Evolutionary conservation across 2,888 invertebrate species (phyloP).

Genomic region (Sesamia inferens): DNA sequence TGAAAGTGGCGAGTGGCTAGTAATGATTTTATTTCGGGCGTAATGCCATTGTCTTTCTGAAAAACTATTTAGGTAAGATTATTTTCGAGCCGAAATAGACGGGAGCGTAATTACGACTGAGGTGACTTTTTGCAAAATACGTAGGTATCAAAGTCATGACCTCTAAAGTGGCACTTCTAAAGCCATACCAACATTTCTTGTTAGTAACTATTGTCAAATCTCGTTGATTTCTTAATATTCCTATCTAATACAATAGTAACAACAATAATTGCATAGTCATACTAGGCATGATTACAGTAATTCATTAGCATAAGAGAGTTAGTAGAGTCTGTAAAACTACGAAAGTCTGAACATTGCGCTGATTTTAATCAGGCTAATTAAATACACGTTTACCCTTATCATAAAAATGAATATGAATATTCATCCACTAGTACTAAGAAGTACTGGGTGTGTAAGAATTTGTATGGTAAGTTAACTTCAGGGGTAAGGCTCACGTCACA

Average conservation of each 20-base stretch:
- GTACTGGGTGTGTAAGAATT: neutral
- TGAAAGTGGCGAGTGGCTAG: slow-evolving; percentile 11
- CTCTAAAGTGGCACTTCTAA: slow-evolving; percentile 11
- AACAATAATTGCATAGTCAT: neutral
- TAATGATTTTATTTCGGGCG: slow-evolving; percentile 20
- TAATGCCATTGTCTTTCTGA: slow-evolving; percentile 13
- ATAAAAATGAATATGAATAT: neutral
- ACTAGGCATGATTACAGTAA: neutral
- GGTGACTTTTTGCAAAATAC: slow-evolving; percentile 31
- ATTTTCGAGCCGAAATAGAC: slow-evolving; percentile 22
- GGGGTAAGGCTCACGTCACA: slow-evolving; percentile 54
- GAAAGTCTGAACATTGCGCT: neutral
- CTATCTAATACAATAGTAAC: neutral
- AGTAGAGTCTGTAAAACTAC: neutral
- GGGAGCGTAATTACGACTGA: slow-evolving; percentile 7
- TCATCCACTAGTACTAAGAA: neutral
- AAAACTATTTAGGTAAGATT: slow-evolving; percentile 21
- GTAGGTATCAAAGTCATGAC: slow-evolving; percentile 23
- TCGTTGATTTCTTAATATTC: neutral
- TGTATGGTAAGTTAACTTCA: slow-evolving; percentile 1
- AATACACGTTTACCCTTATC: neutral
- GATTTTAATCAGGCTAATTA: neutral
- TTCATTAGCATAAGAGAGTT: neutral
- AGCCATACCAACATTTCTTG: slow-evolving; percentile 6
- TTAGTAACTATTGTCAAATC: slow-evolving; percentile 12